Evolutionary conservation across 2,797 vertebrate genomes (phyloP), one percentile per base, ranked within the genome.

Genomic region (Coregonus suidteri): DNA sequence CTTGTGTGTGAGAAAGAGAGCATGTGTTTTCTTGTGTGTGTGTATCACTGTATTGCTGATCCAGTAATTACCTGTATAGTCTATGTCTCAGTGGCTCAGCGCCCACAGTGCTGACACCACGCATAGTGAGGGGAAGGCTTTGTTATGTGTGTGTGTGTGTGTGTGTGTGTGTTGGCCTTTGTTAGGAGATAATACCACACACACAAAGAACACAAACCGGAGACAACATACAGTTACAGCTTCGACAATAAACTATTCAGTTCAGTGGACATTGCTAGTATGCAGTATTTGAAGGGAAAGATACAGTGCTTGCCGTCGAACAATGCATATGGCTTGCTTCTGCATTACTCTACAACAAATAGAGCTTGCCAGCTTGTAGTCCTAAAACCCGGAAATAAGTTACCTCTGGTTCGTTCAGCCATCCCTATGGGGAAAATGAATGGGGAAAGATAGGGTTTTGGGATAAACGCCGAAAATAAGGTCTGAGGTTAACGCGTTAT

Each of bases 31-130:
- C 11, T 4, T 65, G 64, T 65, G 20, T 66, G 65, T 31, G 25
- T 31, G 64, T 16, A 34, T 31, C 25, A 37, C 37, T 11, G 41
- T 1, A 51, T 7, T 51, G n/a, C 35, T 20, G 41, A 47, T 31
- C 30, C 65, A 67, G 30, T 59, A 69, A 76, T 69, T 70, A 56
- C 75, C 67, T 41, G 7, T 30, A 31, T 14, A 14, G 5, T 37
- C 18, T 53, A 18, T 25, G 18, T 16, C 30, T 14, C 14, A 41
- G 11, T 13, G 41, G 41, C 41, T 15, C 1, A 25, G 30, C 11
- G 41, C 51, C 15, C 34, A 75, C 37, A 52, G 5, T 47, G 41
- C 18, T 41, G 34, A 66, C 51, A 68, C 5, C 71, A 54, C 34
- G 11, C 20, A 30, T 35, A 67, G 31, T 11, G 65, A 67, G 65